Base-by-base conservation (phyloP, 2,888 invertebrate species). In the Sinhomidia bicolor region DNA sequence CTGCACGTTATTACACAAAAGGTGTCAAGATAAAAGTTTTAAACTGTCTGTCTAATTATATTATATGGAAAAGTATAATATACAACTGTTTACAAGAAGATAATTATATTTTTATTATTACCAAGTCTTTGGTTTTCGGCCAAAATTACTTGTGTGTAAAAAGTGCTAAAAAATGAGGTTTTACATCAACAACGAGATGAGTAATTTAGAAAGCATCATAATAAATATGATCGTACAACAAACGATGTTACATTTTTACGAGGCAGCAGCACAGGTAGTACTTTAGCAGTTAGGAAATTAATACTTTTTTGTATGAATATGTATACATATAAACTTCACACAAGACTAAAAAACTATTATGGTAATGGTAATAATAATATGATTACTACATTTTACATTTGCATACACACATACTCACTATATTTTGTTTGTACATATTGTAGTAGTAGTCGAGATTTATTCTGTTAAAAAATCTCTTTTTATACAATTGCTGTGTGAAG, bases 191-290 rank as follows among this genome's bases (percentile, higher is more conserved):
- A 54, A 65, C 65, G 62, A 86, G 85, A 86, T 86, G 86, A 86
- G 86, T 87, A 87, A 87, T 87, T 87, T 87, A 87, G 87, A 87
- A 87, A 87, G 87, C 87, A 87, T 82, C 81, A 65, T 62, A 79
- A 57, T 44, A 32, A 74, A 74, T 47, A 44, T 36, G 20, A 74
- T 41, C 57, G 41, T 57, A 20, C 17, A 79, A 60, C 23, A 54
- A 60, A 71, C 44, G 5, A 23, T 41, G 0, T 10, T 47, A 54
- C 41, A 60, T 60, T 12, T 2, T 60, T 41, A 41, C 41, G 29
- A 57, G 36, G 14, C 62, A 29, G 26, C 60, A 65, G 65, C 32
- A 65, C 17, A 65, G 65, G 65, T 65, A 32, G 65, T 65, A 65
- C 36, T 36, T 32, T 65, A 36, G 17, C 5, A 17, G 29, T n/a